Evolutionary conservation across 2,113 vertebrate species (phyloP), one percentile per base, ranked within the genome.

Genomic region (Aptenodytes forsteri): DNA sequence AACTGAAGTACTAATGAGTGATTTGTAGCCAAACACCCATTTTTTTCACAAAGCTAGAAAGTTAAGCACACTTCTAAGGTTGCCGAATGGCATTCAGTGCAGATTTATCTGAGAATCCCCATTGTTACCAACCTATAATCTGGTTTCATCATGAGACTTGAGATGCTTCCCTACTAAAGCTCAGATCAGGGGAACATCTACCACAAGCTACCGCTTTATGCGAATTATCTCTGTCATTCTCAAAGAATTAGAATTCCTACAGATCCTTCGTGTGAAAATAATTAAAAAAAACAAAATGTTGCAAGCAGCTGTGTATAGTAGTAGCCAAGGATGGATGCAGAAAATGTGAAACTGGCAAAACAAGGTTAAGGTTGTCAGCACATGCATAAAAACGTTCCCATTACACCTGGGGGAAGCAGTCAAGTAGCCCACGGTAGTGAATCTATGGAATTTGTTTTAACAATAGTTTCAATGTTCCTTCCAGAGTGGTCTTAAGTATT

Each of bases 341-440:
- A 94, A 95, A 92, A 88, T 3, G 64, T 87, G 79, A 85, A 95
- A 95, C 54, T 85, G 79, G 90, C 88, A 96, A 94, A 96, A 75
- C 30, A 97, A 97, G 49, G 79, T 90, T 96, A 96, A 97, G 95
- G 96, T 95, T 96, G 96, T 94, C 95, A 96, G 97, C 96, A 96
- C 90, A 97, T 95, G 96, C 95, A 94, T 71, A 78, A 75, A 89
- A 81, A 90, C 6, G 13, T 78, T 93, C 66, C 38, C 59, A 61
- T 92, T 81, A 64, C 4, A 13, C 21, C 42, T 64, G 23, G n/a
- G 19, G 4, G 42, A 93, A 87, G 20, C 40, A 87, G 38, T 70
- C 42, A 81, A 93, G 64, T 25, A 87, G 36, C 47, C n/a, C 50
- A 52, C 4, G 22, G 54, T 8, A 84, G 47, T 20, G 10, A 59